Conservation (phyloP, 2,797 vertebrate species). For the Forpus xanthops region DNA sequence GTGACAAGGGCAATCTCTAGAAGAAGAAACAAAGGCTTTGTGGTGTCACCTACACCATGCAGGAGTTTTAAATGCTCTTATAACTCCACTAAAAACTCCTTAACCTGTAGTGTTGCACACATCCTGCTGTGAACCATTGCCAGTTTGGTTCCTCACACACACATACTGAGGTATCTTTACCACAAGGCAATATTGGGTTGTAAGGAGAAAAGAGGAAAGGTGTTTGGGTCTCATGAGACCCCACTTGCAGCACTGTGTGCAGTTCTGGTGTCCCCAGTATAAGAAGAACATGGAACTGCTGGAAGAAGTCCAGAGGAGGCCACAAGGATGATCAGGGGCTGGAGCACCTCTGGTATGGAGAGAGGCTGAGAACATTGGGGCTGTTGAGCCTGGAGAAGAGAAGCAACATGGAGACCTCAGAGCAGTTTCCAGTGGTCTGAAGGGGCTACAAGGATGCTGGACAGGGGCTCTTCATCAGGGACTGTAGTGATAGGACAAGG, state of each 20-base stretch:
- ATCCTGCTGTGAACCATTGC: not conserved
- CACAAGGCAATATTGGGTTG: not conserved
- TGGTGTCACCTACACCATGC: not conserved
- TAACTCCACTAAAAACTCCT: not conserved
- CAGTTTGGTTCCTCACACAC: not conserved
- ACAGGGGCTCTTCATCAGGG: not conserved
- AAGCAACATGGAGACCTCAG: not conserved
- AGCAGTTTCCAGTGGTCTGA: not conserved
- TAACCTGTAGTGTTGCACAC: not conserved
- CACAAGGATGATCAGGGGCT: accelerated
- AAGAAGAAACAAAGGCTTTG: not conserved
- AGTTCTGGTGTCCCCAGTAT: not conserved
- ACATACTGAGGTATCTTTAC: not conserved
- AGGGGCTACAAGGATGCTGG: not conserved
- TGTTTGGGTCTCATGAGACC: not conserved
- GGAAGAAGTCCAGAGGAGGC: not conserved
- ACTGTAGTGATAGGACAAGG: not conserved
- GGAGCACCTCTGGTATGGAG: not conserved
- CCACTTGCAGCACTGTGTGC: not conserved
- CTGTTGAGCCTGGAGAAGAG: not conserved
- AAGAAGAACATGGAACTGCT: not conserved
- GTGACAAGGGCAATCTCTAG: slow-evolving; percentile 86
- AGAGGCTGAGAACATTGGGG: not conserved
- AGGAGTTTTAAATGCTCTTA: not conserved
- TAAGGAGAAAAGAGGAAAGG: not conserved